Conservation (phyloP, 2,113 vertebrate genomes). For the Daboia siamensis region DNA sequence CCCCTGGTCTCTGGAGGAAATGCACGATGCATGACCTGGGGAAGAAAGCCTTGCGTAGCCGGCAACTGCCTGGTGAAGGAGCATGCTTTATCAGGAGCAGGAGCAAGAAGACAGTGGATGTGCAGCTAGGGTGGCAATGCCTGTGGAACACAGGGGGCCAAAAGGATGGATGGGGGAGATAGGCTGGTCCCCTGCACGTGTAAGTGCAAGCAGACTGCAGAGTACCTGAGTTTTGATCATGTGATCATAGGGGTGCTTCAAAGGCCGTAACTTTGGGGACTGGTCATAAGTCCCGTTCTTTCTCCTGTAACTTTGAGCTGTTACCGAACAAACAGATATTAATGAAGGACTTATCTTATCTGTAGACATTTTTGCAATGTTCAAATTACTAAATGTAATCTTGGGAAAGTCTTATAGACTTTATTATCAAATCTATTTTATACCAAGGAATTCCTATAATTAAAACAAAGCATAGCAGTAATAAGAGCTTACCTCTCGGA, state of each 20-base stretch:
- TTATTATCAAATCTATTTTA: neutral
- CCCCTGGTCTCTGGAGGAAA: neutral
- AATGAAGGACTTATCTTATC: neutral
- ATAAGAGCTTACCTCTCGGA: constrained; percentile 77
- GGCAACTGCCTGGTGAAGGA: neutral
- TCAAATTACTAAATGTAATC: neutral
- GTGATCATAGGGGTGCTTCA: neutral
- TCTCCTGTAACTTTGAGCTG: too few species aligned
- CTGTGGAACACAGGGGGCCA: neutral
- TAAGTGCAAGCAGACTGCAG: neutral
- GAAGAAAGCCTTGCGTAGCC: neutral
- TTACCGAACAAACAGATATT: neutral
- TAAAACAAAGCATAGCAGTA: neutral
- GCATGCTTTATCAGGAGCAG: neutral
- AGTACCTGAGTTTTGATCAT: neutral
- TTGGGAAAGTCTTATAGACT: neutral
- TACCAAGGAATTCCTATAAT: neutral
- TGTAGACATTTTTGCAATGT: neutral
- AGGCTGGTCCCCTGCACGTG: neutral
- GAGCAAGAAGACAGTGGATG: neutral
- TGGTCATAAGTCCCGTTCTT: neutral
- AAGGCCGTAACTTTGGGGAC: neutral
- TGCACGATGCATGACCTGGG: neutral
- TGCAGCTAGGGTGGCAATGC: neutral
- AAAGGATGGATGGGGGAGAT: neutral